Base-by-base conservation (phyloP, 1,140 invertebrate genomes). In the Hormaphis cornu region DNA sequence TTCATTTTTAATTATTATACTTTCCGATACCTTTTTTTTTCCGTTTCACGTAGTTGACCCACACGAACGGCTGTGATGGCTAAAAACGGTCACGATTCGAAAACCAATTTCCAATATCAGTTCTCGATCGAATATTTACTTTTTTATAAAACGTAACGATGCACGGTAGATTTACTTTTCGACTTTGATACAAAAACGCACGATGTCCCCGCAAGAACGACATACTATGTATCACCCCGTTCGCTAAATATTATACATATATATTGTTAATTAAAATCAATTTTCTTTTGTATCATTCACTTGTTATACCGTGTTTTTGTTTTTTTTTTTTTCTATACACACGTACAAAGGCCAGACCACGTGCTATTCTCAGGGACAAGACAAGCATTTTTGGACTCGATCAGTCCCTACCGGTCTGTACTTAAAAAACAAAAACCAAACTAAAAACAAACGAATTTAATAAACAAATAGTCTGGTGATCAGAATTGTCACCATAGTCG, bases 371-470 rank as follows among this genome's bases (percentile, higher is more conserved):
- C 58, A 40, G 37, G 58, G 58, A 63, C 58, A 63, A 42, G 58
- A 63, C 58, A 63, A 63, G 40, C 24, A 63, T 44, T 63, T 63
- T 46, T 63, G 58, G 58, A 63, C 58, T 28, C 58, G 40, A 63
- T 63, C 59, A 46, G 59, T 63, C 59, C 59, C 59, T 30, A 63
- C 59, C 40, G 59, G 59, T 63, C 59, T 63, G 59, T 63, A 63
- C 59, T 63, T 48, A 12, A 22, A 16, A 46, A 46, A 18, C n/a
- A 46, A 37, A 8, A 5, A 56, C 10, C 18, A 28, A 44, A 46
- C 26, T 40, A 22, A 18, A 18, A 46, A 28, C n/a, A n/a, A n/a
- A n/a, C n/a, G n/a, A n/a, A n/a, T n/a, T n/a, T n/a, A n/a, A n/a
- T n/a, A 48, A 33, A 33, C 12, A 63, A 3, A 5, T 63, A 63